These are phyloP conservation scores for Anaspis maculata DNA, from an alignment of 2,888 invertebrate species.

Conservation along the genomic window DNA sequence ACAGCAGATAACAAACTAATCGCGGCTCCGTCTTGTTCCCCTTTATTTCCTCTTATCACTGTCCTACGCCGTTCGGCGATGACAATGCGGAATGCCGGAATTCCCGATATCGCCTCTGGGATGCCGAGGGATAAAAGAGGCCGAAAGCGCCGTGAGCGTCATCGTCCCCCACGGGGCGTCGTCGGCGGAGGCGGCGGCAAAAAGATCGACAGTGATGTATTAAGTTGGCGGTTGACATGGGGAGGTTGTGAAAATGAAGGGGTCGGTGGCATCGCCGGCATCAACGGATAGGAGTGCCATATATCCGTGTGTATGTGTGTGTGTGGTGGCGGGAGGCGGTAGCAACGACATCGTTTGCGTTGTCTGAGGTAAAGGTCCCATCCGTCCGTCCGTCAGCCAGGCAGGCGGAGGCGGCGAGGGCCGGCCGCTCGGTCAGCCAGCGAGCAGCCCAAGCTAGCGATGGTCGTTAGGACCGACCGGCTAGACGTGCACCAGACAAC, in stretches of 20 bases:
- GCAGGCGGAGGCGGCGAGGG: constrained; percentile 16
- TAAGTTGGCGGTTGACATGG: constrained; percentile 9
- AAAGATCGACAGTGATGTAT: constrained; percentile 15
- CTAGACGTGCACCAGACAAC: constrained; percentile 36
- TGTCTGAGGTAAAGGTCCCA: constrained; percentile 32
- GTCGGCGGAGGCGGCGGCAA: constrained; percentile 8
- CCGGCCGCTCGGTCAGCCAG: constrained; percentile 21
- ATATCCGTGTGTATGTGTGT: constrained; percentile 4
- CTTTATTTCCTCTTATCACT: too few relatives aligned
- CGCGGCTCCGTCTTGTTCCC: too few relatives aligned
- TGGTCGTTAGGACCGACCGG: constrained; percentile 27
- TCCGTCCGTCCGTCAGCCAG: constrained; percentile 23
- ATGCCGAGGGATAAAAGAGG: too few relatives aligned
- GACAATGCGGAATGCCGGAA: too few relatives aligned
- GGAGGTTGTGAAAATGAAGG: constrained; percentile 14
- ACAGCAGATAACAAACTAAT: too few relatives aligned
- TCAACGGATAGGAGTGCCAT: too few relatives aligned
- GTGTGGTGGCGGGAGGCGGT: constrained; percentile 2
- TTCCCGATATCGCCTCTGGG: too few relatives aligned
- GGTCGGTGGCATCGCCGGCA: too few relatives aligned
- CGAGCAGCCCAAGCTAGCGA: too few relatives aligned
- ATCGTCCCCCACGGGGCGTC: too few relatives aligned
- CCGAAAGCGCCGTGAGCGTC: too few relatives aligned
- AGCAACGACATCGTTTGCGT: constrained; percentile 20
- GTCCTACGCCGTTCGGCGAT: too few relatives aligned